Base-by-base conservation (phyloP, 92 coral and sea anemone species). In the Epizoanthus illoricatus region DNA sequence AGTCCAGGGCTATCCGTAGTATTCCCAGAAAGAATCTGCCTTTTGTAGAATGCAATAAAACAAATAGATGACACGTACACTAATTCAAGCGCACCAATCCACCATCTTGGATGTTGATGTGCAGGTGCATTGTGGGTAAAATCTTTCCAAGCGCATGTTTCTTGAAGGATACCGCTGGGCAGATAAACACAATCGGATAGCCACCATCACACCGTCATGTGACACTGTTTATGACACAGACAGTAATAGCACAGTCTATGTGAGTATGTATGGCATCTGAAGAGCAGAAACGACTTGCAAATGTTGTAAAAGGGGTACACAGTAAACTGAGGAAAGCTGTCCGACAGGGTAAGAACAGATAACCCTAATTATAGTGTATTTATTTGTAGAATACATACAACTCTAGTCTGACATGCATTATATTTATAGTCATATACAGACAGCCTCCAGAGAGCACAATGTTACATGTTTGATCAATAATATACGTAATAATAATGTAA, bases 271-370 rank as follows among this genome's bases (percentile, higher is more conserved):
- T 90, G 87, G 86, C 71, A 69, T 76, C 57, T 13, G 63, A 58
- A 11, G 91, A 95, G 33, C 97, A 92, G 57, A 87, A 80, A 80
- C 65, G 62, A 16, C 81, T 96, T 40, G 88, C 99, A 43, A 88
- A 91, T 84, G 88, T 97, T 68, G 94, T 97, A 62, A 97, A 97
- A 74, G 92, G 83, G 54, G 85, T 97, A 57, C 99, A 97, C 68
- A 85, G 91, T 54, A 88, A 81, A 76, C 86, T 97, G 16, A 92
- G 98, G 63, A 88, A 84, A 74, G 82, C 90, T 28, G 80, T 97
- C 28, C 84, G 82, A 42, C 84, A 89, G 75, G 96, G 98, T 95
- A 54, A 69, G 88, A 13, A 2, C 56, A 49, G 11, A 8, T 8
- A 49, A 8, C 33, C 33, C 33, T 28, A 28, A 28, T 28, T 28